Evolutionary conservation across 2,113 vertebrate genomes (phyloP).

Genomic region (Mormoops blainvillei): DNA sequence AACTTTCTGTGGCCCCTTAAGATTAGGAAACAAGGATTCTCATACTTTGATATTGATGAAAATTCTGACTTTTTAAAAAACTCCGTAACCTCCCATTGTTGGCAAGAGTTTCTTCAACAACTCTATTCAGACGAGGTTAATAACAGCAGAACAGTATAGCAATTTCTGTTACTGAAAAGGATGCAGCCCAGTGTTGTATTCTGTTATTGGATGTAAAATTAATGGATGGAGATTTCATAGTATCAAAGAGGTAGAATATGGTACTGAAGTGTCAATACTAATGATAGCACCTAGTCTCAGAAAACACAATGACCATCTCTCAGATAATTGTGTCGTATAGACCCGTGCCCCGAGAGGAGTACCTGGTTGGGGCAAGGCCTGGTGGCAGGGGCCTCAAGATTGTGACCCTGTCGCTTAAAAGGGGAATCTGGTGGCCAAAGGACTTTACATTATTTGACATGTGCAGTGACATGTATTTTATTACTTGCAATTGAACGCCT

Average conservation of each 20-base stretch:
- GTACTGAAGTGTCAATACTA: not conserved
- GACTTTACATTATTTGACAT: not conserved
- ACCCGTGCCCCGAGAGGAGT: not conserved
- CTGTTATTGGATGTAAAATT: not conserved
- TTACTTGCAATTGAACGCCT: not conserved
- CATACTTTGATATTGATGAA: not conserved
- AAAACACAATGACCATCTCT: not conserved
- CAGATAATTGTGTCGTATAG: not conserved
- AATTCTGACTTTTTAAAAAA: not conserved
- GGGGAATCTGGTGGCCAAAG: not conserved
- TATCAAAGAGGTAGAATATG: not conserved
- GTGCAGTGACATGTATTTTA: not conserved
- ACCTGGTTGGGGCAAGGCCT: not conserved
- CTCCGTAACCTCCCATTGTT: not conserved
- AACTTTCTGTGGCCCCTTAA: not conserved
- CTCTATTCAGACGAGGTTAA: not conserved
- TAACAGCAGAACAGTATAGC: not conserved
- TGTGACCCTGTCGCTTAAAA: not conserved
- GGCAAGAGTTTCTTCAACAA: not conserved
- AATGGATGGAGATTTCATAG: not conserved
- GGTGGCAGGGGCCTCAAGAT: not conserved
- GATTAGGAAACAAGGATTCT: not conserved
- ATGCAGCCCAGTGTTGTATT: not conserved
- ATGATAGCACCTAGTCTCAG: not conserved
- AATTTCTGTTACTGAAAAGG: not conserved